phyloP scores from a whole-genome alignment of 2,888 invertebrate species.

The Andricus curvator region DNA sequence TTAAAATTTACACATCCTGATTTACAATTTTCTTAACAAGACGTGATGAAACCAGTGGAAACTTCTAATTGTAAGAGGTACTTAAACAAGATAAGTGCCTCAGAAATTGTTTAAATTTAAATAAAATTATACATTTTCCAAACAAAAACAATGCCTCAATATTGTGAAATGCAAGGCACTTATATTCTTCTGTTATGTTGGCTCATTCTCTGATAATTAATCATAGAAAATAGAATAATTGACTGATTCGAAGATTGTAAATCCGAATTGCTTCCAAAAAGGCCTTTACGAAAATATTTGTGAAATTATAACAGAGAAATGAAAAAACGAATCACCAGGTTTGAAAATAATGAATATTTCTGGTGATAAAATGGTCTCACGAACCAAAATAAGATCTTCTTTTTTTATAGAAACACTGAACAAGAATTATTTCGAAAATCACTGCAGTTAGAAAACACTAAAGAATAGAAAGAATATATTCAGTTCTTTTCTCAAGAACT shows the following conservation, averaged over 20 bases:
- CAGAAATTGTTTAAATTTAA: neutral
- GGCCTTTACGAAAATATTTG: accelerated
- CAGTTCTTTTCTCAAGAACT: too few relatives aligned
- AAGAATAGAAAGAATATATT: too few relatives aligned
- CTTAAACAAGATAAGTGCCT: neutral
- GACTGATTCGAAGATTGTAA: neutral
- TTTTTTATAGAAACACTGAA: too few relatives aligned
- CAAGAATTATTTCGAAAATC: too few relatives aligned
- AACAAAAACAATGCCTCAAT: neutral
- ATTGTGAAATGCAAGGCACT: neutral
- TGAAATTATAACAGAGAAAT: neutral
- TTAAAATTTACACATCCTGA: neutral
- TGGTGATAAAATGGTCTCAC: too few relatives aligned
- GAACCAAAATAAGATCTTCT: too few relatives aligned
- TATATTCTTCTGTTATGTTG: neutral
- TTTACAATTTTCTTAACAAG: neutral
- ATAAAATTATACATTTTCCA: neutral
- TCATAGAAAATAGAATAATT: neutral
- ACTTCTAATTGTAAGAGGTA: neutral
- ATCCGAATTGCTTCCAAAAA: neutral
- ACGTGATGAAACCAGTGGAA: neutral
- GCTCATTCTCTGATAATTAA: neutral
- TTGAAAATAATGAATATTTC: neutral
- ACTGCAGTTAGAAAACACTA: too few relatives aligned
- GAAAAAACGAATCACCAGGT: neutral